These are phyloP conservation scores for Lordiphosa fenestrarum DNA, from an alignment of 2,888 invertebrate species.

Conservation along the genomic window DNA sequence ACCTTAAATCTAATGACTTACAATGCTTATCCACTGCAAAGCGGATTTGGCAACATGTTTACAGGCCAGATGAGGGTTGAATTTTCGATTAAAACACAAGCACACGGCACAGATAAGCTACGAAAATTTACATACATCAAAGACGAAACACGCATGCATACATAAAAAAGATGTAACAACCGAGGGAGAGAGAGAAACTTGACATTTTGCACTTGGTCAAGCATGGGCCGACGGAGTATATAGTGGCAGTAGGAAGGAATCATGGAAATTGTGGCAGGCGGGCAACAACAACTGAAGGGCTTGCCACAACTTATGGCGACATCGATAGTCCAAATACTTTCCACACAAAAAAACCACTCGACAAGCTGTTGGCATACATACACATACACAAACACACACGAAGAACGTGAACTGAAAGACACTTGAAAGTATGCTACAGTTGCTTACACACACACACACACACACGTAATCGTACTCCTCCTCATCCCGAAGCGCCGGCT, in stretches of 20 bases:
- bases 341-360: conserved; percentile 58
- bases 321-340: conserved; percentile 72
- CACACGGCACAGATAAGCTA: conserved; percentile 56
- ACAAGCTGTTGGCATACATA: conserved; percentile 77
- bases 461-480: conserved; percentile 19
- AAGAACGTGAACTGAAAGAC: conserved; percentile 44
- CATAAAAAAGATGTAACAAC: conserved; percentile 30
- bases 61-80: conserved; percentile 43
- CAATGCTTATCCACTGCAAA: neutral
- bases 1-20: conserved; percentile 7
- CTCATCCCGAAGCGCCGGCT: conserved; percentile 33
- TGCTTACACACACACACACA: conserved; percentile 36
- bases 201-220: conserved; percentile 73
- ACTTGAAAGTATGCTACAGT: conserved; percentile 73
- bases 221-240: conserved; percentile 38
- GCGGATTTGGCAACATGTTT: conserved; percentile 14
- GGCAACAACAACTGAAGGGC: conserved; percentile 50
- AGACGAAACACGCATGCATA: conserved; percentile 32
- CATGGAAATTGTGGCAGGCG: conserved; percentile 25
- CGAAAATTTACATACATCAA: conserved; percentile 63
- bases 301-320: conserved; percentile 70
- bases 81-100: conserved; percentile 54
- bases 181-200: conserved; percentile 43
- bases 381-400: conserved; percentile 19
- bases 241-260: conserved; percentile 10